A percentile compares a stretch with the other conserved stretches of the same genome.
phyloP scores from a whole-genome alignment of 2,888 invertebrate species.

The Tachina fera region DNA sequence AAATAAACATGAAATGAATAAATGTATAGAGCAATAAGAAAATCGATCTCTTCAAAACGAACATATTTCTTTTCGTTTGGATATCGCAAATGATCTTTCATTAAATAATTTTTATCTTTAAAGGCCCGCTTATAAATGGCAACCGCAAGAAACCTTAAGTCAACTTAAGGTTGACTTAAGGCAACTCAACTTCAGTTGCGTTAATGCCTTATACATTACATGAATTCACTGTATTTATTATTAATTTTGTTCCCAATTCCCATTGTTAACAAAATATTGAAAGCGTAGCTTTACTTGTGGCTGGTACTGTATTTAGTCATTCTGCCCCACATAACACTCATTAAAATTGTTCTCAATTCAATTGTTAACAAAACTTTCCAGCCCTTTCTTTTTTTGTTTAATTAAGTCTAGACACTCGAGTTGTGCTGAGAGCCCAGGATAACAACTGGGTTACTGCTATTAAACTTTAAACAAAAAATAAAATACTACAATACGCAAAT shows the following conservation, averaged over 20 bases:
- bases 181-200: too few species aligned
- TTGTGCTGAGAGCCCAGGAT: slow-evolving; percentile 7
- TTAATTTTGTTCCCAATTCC: too few species aligned
- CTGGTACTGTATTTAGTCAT: neutral
- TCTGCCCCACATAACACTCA: slow-evolving; percentile 29
- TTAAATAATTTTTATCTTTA: too few species aligned
- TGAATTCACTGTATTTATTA: too few species aligned
- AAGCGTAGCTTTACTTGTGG: neutral
- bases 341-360: slow-evolving; percentile 31
- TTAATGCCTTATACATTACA: too few species aligned
- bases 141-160: too few species aligned
- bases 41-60: too few species aligned
- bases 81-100: too few species aligned
- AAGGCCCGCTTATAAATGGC: too few species aligned
- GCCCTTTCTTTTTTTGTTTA: slow-evolving; percentile 20
- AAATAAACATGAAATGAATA: neutral
- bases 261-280: neutral
- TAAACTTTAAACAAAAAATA: neutral
- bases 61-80: too few species aligned
- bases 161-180: too few species aligned
- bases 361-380: slow-evolving; percentile 9
- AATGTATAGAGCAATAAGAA: too few species aligned
- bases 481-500: slow-evolving; percentile 8
- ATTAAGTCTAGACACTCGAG: slow-evolving; percentile 55
- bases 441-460: neutral